Evolutionary conservation across 2,888 invertebrate genomes (phyloP).

Genomic region (Troides helena): DNA sequence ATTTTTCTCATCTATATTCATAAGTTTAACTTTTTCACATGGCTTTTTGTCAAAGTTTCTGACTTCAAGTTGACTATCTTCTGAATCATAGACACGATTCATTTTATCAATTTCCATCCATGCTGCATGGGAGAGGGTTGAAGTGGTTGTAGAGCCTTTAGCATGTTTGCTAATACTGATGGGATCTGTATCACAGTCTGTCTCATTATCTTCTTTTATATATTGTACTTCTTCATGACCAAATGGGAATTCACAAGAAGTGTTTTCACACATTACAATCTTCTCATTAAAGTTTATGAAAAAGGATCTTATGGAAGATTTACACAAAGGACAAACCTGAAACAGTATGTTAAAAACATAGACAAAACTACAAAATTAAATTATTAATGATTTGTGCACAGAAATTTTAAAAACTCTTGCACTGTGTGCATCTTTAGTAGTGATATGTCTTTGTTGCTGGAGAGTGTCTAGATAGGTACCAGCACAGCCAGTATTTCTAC

Average conservation of each 20-base stretch:
- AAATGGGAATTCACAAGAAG: conserved; percentile 60
- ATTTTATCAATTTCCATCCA: conserved; percentile 51
- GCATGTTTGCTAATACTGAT: conserved; percentile 33
- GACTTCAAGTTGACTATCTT: conserved; percentile 38
- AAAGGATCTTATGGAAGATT: conserved; percentile 45
- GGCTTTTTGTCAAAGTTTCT: conserved; percentile 26
- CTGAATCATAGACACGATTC: conserved; percentile 41
- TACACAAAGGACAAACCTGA: conserved; percentile 62
- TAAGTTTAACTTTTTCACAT: conserved; percentile 29
- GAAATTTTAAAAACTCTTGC: too few species aligned
- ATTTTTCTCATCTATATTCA: conserved; percentile 18
- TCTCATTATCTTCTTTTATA: conserved; percentile 43
- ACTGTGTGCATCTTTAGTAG: too few species aligned
- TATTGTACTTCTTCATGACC: conserved; percentile 52
- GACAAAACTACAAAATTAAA: too few species aligned
- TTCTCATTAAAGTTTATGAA: conserved; percentile 57
- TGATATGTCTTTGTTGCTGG: too few species aligned
- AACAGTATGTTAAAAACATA: conserved; percentile 30
- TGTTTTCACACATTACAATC: conserved; percentile 60
- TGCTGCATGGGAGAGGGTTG: conserved; percentile 41
- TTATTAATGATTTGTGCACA: too few species aligned
- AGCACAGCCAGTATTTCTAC: too few species aligned
- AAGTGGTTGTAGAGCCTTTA: conserved; percentile 27
- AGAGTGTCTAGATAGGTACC: too few species aligned
- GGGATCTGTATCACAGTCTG: conserved; percentile 37